Conservation (phyloP, 2,888 invertebrate genomes). For the Margaritifera margaritifera region DNA sequence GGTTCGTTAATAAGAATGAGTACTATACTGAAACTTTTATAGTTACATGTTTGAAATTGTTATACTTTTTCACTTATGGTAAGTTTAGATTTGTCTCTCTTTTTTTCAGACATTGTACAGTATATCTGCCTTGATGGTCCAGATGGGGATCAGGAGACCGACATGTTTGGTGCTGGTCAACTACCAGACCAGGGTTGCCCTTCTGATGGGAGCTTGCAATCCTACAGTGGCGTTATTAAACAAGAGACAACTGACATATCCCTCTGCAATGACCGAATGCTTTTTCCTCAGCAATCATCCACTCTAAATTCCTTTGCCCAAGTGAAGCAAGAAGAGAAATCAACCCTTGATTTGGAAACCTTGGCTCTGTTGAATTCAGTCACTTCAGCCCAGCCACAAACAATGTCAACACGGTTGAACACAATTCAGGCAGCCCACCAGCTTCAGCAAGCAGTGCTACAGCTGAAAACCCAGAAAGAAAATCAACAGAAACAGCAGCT, state of each 20-base stretch:
- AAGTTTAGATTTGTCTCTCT: background rate
- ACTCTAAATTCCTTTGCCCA: constrained; percentile 13
- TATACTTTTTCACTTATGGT: too few species aligned
- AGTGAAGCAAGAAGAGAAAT: constrained; percentile 15
- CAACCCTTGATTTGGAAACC: constrained; percentile 26
- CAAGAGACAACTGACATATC: constrained; percentile 11
- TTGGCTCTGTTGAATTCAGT: constrained; percentile 23
- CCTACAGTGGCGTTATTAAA: constrained; percentile 12
- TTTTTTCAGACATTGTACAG: constrained; percentile 57
- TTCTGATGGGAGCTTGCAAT: background rate
- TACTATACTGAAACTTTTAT: too few species aligned
- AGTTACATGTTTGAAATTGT: too few species aligned
- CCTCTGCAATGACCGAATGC: constrained; percentile 13
- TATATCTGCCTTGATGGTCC: constrained; percentile 59
- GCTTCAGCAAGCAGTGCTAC: constrained; percentile 45
- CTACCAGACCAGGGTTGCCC: background rate
- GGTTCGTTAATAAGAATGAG: too few species aligned
- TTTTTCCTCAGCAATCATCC: constrained; percentile 17
- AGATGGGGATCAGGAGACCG: constrained; percentile 19
- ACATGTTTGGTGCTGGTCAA: background rate
- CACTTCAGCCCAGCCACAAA: background rate
- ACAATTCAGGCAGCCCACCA: constrained; percentile 28
- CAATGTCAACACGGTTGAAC: too few species aligned
- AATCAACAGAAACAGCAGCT: constrained; percentile 41
- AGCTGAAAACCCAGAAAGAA: constrained; percentile 42